phyloP scores from a whole-genome alignment of 2,888 invertebrate species.

The Metopia argyrocephala region DNA sequence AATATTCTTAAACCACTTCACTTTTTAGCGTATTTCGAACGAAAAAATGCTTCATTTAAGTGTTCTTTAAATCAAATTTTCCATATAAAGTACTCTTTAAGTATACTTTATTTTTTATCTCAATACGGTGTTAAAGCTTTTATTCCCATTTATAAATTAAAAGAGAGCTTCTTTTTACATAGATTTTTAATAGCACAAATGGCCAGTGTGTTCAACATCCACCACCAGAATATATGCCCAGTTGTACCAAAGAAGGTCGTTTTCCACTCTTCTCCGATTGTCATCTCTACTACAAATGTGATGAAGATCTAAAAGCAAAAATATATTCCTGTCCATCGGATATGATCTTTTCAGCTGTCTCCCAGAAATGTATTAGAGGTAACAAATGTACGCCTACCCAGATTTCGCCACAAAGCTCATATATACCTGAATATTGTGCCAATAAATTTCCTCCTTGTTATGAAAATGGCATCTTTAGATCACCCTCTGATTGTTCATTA shows the following conservation, averaged over 20 bases:
- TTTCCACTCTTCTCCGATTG: slow-evolving; percentile 76
- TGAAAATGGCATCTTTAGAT: slow-evolving; percentile 75
- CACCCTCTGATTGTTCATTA: slow-evolving; percentile 75
- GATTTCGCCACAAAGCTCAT: slow-evolving; percentile 70
- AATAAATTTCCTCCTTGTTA: slow-evolving; percentile 76
- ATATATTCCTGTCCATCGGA: slow-evolving; percentile 74
- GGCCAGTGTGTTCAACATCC: slow-evolving; percentile 71
- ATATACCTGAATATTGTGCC: slow-evolving; percentile 71
- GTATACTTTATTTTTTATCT: no score
- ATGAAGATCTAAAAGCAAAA: slow-evolving; percentile 69
- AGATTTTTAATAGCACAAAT: slow-evolving; percentile 68
- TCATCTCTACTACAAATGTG: slow-evolving; percentile 75
- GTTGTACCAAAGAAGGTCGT: slow-evolving; percentile 71
- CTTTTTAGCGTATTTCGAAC: no score
- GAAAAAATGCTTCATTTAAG: no score
- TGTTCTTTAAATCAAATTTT: no score
- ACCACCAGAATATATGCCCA: slow-evolving; percentile 68
- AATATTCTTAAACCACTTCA: no score
- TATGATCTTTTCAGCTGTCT: slow-evolving; percentile 72
- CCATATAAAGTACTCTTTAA: no score
- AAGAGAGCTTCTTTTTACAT: background rate
- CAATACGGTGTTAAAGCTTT: no score
- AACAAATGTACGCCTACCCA: slow-evolving; percentile 73
- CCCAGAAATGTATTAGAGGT: slow-evolving; percentile 72
- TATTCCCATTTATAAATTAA: no score